Conservation (phyloP, 2,113 vertebrate species). For the Isichthys henryi region DNA sequence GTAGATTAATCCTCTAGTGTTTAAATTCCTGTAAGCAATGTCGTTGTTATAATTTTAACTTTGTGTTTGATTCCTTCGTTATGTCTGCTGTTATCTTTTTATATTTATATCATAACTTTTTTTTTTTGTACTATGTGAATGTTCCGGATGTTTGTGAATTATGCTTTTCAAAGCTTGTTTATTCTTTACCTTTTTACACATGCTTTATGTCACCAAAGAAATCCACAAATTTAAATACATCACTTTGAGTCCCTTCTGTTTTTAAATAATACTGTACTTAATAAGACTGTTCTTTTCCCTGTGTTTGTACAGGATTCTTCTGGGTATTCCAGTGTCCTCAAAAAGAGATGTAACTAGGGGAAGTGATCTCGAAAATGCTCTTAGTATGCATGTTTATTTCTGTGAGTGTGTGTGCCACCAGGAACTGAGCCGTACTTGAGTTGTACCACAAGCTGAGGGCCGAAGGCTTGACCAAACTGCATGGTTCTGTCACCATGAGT, state of each 20-base stretch:
- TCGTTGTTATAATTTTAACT: neutral
- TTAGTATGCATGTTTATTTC: neutral
- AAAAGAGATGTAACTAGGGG: neutral
- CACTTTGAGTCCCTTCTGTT: slow-evolving; percentile 64
- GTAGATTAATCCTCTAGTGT: neutral
- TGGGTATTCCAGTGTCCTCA: neutral
- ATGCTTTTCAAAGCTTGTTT: slow-evolving; percentile 30
- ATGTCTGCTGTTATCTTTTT: slow-evolving; percentile 43
- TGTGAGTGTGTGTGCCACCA: neutral
- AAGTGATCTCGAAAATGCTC: neutral
- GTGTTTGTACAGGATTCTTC: neutral
- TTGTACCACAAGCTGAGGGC: neutral
- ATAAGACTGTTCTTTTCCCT: no score
- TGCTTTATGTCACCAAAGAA: slow-evolving; percentile 80
- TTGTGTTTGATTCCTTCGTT: slow-evolving; percentile 10
- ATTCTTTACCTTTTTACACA: slow-evolving; percentile 74
- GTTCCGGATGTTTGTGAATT: slow-evolving; percentile 63
- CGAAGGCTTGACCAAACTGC: neutral
- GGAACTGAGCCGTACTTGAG: neutral
- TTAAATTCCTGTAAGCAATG: slow-evolving; percentile 26
- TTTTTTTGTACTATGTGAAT: slow-evolving; percentile 77
- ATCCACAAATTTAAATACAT: slow-evolving; percentile 65
- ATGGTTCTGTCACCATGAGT: neutral
- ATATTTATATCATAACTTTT: slow-evolving; percentile 76
- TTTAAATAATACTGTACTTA: slow-evolving; percentile 7